Percentiles rank a stretch among this genome's conserved stretches.
Evolutionary conservation across 2,113 vertebrate genomes (phyloP).

Genomic region (Mus pahari): DNA sequence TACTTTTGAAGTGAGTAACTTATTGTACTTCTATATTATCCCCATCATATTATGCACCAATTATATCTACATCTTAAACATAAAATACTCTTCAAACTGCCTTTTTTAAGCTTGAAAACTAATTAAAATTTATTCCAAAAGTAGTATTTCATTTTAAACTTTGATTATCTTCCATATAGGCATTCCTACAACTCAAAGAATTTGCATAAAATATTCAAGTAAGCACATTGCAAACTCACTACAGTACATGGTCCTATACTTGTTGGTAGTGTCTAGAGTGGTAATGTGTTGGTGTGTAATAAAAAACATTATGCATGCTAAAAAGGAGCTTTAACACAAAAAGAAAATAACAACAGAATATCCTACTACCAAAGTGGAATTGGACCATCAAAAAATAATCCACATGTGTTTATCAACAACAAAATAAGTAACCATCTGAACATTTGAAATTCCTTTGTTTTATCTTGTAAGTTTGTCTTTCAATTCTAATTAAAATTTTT

Average conservation of each 20-base stretch:
- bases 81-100: conserved; percentile 2
- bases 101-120: not conserved
- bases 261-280: not conserved
- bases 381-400: not conserved
- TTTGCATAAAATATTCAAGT: conserved; percentile 29
- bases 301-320: not conserved
- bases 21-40: not conserved
- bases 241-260: not conserved
- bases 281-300: not conserved
- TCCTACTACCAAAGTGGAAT: not conserved
- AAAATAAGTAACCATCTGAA: not conserved
- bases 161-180: not conserved
- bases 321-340: not conserved
- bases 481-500: not conserved
- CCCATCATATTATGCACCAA: not conserved
- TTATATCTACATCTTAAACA: not conserved
- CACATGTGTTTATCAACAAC: not conserved
- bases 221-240: not conserved
- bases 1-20: not conserved
- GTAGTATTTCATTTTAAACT: conserved; percentile 35
- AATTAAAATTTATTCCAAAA: conserved; percentile 45
- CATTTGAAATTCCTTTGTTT: not conserved
- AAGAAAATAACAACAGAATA: not conserved
- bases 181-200: not conserved
- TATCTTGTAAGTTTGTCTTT: conserved; percentile 24